Base-by-base conservation (phyloP, 2,797 vertebrate species). In the Ctenochaetus hawaiiensis region DNA sequence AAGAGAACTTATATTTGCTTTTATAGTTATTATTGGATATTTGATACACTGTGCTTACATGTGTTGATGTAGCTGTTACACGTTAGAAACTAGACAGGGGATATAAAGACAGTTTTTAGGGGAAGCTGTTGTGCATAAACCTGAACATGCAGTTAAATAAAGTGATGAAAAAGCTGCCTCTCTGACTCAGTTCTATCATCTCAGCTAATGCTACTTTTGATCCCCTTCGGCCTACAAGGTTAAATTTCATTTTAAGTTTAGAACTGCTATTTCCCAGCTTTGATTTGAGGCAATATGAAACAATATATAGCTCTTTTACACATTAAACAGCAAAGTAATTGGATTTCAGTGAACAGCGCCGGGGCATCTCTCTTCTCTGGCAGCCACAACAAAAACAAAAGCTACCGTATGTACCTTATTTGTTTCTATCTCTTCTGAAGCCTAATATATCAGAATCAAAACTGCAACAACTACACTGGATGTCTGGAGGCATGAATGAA, bases 281-380 rank as follows among this genome's bases (percentile, higher is more conserved):
- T 30, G 5, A 77, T 75, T 20, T 48, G 20, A 76, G 76, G 10
- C 57, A 61, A 22, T 13, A 44, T 59, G 49, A 26, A 47, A 58
- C 11, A 54, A 20, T 60, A 14, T 47, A 59, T 5, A 1, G 11
- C 34, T 47, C 8, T 52, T 10, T 49, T 14, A 52, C 45, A 48
- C 18, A 59, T 70, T 34, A 41, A 75, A 48, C 70, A 2, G 65
- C 18, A 20, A 30, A 64, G 30, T 75, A 75, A 82, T 22, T 88
- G 63, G 67, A 73, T 67, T 75, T 71, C 45, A 14, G 48, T 58
- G 44, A 80, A 75, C 61, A 72, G 51, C 13, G 16, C 23, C 12
- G 18, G 39, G n/a, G 44, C 64, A 48, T 71, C 44, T 53, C 30
- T 67, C 7, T 72, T 51, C 34, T 44, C 44, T 51, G 52, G 41